Base-by-base conservation (phyloP, 2,888 invertebrate genomes). In the Embidobia sp. region DNA sequence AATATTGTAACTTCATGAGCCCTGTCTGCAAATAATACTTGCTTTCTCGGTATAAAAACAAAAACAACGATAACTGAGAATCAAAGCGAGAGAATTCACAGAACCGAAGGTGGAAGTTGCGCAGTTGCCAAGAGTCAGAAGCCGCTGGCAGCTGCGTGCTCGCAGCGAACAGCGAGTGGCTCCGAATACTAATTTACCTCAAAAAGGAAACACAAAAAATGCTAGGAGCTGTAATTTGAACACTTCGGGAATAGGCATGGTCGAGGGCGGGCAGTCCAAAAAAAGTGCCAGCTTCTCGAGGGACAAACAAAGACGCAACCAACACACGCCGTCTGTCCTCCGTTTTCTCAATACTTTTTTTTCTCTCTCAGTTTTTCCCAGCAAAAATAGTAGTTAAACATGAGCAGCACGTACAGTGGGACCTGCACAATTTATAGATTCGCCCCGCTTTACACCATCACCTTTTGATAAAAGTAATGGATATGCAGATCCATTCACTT, bases 61-160 rank as follows among this genome's bases (percentile, higher is more conserved):
- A 72, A 72, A 72, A 53, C 72, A 72, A 48, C 63, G 63, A 63
- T 63, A 63, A 48, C 63, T 10, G 72, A 31, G 63, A 72, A 48
- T 63, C 55, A 72, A 72, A 72, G 72, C 63, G 63, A 72, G 63
- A 72, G 72, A 72, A 72, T 72, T 72, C 72, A 72, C 37, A 53
- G 72, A 72, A 72, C 61, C 48, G 63, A 72, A 72, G 72, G 72
- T 72, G 63, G 63, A 72, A 72, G 72, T 72, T 72, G 72, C 72
- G 72, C 63, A 63, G 72, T 72, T 72, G 72, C 72, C 72, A 72
- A 72, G 72, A 72, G 72, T 72, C 63, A 63, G 72, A 72, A 72
- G 61, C 51, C 51, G 44, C 61, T 70, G 61, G 70, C 70, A 70
- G 70, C 70, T 70, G 70, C 61, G 53, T 44, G 70, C 70, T 48